phyloP scores from a whole-genome alignment of 2,113 vertebrate genomes.

The Zingel zingel region DNA sequence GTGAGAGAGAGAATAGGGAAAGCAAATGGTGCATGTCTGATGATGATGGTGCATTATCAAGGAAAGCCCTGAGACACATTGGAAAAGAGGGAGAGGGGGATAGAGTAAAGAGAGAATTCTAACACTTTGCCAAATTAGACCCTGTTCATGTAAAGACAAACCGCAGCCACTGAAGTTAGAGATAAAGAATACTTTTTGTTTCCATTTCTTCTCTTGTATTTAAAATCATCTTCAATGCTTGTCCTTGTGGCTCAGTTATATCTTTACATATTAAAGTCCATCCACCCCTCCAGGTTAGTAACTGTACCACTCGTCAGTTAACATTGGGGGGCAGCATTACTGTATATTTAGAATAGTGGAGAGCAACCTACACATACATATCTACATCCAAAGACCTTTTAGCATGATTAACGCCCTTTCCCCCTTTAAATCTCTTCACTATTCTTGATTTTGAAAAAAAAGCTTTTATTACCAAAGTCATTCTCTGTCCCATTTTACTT shows the following conservation, averaged over 20 bases:
- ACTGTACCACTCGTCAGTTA: neutral
- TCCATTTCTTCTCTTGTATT: neutral
- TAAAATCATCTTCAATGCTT: neutral
- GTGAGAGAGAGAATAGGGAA: neutral
- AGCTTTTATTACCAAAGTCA: neutral
- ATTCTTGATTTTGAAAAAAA: neutral
- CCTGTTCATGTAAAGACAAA: neutral
- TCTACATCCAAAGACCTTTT: neutral
- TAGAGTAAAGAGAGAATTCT: neutral
- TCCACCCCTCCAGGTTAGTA: neutral
- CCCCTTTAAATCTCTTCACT: neutral
- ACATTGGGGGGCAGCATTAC: conserved; percentile 62
- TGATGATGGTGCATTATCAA: conserved; percentile 29
- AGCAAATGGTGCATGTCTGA: conserved; percentile 19
- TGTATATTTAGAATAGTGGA: neutral
- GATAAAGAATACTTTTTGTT: neutral
- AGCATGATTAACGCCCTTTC: neutral
- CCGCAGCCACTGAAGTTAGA: neutral
- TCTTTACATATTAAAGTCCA: neutral
- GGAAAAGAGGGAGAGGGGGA: neutral
- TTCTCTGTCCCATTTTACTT: neutral
- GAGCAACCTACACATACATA: neutral
- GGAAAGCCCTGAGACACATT: neutral
- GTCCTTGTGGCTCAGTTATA: neutral
- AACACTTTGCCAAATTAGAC: neutral